Conservation (phyloP, 64 coral and sea anemone genomes). For the Porites lutea region DNA sequence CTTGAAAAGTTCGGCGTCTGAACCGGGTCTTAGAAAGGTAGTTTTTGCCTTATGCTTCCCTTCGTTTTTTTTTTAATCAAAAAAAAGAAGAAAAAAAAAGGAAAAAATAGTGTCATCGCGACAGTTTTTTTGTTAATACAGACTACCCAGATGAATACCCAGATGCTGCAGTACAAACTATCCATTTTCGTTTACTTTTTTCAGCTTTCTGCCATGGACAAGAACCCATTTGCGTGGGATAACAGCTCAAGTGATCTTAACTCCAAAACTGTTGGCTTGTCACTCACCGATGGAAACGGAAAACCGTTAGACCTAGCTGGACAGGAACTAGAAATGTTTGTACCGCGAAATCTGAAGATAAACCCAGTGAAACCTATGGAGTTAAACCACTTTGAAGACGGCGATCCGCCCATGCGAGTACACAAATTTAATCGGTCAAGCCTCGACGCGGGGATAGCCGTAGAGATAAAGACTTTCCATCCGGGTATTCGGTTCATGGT, state of each 20-base stretch:
- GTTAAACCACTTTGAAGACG: slow-evolving; percentile 71
- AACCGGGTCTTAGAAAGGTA: too few species aligned
- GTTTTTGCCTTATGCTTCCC: too few species aligned
- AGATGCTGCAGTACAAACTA: too few species aligned
- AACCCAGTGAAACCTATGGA: slow-evolving; percentile 91
- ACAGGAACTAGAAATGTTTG: slow-evolving; percentile 92
- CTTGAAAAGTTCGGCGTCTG: too few species aligned
- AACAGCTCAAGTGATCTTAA: slow-evolving; percentile 87
- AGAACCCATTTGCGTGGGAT: slow-evolving; percentile 92
- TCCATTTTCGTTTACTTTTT: background rate
- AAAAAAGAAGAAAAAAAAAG: too few species aligned
- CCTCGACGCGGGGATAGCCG: slow-evolving; percentile 65
- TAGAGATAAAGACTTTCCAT: slow-evolving; percentile 76
- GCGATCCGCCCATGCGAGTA: slow-evolving; percentile 88
- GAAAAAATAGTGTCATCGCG: too few species aligned
- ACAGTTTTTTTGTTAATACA: too few species aligned
- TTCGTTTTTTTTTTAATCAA: too few species aligned
- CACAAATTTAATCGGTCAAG: slow-evolving; percentile 93
- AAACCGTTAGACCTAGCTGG: slow-evolving; percentile 84
- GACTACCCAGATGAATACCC: too few species aligned
- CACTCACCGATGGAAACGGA: slow-evolving; percentile 88
- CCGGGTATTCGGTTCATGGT: slow-evolving; percentile 74
- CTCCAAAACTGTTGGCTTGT: slow-evolving; percentile 85
- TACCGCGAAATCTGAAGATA: slow-evolving; percentile 88
- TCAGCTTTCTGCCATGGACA: slow-evolving; percentile 91